phyloP scores from a whole-genome alignment of 2,113 vertebrate genomes.

The Ariopsis seemanni region DNA sequence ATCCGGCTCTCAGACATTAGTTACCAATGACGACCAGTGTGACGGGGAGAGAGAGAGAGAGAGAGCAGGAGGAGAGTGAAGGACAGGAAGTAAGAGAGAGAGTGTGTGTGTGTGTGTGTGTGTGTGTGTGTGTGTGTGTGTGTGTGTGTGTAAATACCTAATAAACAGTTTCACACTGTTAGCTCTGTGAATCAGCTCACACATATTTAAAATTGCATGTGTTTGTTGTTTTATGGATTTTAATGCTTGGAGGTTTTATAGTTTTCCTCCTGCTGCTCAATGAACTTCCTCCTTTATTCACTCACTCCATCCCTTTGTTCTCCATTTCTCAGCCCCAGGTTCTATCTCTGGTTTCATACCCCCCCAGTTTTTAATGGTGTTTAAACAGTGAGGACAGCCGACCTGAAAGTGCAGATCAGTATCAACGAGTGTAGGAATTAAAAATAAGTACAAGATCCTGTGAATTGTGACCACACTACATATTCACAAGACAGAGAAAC shows the following conservation, averaged over 20 bases:
- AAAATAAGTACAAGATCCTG: neutral
- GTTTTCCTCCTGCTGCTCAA: neutral
- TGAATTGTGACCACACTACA: neutral
- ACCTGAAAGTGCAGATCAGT: neutral
- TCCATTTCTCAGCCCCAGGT: neutral
- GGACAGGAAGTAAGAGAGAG: conserved; percentile 12
- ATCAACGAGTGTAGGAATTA: neutral
- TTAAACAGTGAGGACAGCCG: neutral
- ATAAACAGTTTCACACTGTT: conserved; percentile 25
- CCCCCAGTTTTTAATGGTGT: neutral
- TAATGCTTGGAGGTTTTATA: conserved; percentile 4
- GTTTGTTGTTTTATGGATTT: conserved; percentile 13
- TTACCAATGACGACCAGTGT: conserved; percentile 86
- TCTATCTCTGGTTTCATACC: conserved; percentile 1
- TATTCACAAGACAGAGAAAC: neutral
- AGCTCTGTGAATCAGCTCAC: conserved; percentile 15
- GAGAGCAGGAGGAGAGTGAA: conserved; percentile 34
- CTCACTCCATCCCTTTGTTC: neutral
- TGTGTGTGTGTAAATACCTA: conserved; percentile 26
- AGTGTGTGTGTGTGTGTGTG: conserved; percentile 26
- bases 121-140: conserved; percentile 37
- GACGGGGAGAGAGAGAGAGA: conserved; percentile 72
- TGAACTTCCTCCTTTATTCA: conserved; percentile 22
- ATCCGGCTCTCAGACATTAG: conserved; percentile 92
- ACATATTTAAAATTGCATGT: conserved; percentile 32